Base-by-base conservation (phyloP, 2,888 invertebrate species). In the Choreutis nemorana region DNA sequence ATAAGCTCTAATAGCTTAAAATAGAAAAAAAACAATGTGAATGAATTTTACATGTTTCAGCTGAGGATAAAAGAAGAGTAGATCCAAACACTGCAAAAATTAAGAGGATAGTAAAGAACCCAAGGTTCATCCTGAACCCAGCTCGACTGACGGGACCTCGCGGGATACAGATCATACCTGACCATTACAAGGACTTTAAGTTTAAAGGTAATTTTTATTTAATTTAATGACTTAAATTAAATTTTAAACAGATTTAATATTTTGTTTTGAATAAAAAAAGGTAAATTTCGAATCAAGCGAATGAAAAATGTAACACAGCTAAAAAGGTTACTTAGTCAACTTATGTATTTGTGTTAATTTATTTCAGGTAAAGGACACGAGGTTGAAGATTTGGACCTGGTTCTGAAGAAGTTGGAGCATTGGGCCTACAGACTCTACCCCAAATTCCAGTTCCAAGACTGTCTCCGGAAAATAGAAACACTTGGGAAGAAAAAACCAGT, bases 341-440 rank as follows among this genome's bases (percentile, higher is more conserved):
- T 18, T 6, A 18, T 18, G 8, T 18, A 6, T 18, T 18, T 6
- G 4, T 15, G 11, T 28, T 18, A 10, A 27, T 2, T 18, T 18
- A n/a, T 41, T 48, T 24, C 35, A 80, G 85, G 85, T 1, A 89
- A 88, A 64, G 91, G 91, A 0, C 78, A 89, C 54, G 97, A 97
- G 65, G 86, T 85, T 41, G 82, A 87, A 28, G 96, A 97, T 66
- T 68, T 98, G 21, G 84, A 90, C 45, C 63, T 84, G 35, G 75
- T 97, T 0, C 81, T 98, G 73, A 87, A 89, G 30, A 87, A 86
- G 32, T 58, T 97, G 30, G 93, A 97, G 48, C 94, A 97, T 55
- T 98, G 97, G 97, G 90, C 89, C 0, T 95, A 97, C 64, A 81
- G 96, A 28, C 68, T 98, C 40, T 96, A 89, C 66, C 97, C 97